phyloP scores from a whole-genome alignment of 1,140 invertebrate genomes.

The Euschistus heros region DNA sequence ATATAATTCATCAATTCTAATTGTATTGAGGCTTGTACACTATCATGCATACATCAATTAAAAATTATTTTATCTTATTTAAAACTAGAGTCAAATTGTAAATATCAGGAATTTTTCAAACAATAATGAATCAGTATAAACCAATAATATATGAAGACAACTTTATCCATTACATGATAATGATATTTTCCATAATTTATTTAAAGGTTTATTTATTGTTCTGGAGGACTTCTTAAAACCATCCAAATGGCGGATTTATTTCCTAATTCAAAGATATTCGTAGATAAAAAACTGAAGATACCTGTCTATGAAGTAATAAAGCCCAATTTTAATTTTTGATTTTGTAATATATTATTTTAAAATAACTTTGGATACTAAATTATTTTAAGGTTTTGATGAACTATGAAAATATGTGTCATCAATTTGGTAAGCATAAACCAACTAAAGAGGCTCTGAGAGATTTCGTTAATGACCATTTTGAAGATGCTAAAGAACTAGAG shows the following conservation, averaged over 20 bases:
- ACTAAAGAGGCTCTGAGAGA: neutral
- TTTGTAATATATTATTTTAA: too few relatives aligned
- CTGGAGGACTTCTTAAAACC: neutral
- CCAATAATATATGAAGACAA: too few relatives aligned
- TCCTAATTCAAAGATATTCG: neutral
- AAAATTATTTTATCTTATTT: too few relatives aligned
- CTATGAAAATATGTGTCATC: neutral
- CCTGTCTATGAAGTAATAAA: neutral
- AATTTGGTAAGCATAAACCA: neutral
- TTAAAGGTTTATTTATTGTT: constrained; percentile 1
- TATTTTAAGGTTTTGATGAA: constrained; percentile 1
- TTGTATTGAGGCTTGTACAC: too few relatives aligned
- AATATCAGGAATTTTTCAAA: too few relatives aligned
- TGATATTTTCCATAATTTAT: neutral
- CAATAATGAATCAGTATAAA: too few relatives aligned
- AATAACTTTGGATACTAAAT: neutral
- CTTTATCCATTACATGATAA: too few relatives aligned
- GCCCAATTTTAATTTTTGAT: too few relatives aligned
- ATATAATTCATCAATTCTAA: too few relatives aligned
- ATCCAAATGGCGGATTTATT: neutral
- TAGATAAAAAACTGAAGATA: neutral
- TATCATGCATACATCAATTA: too few relatives aligned
- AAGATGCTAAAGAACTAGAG: neutral
- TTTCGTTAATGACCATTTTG: neutral
- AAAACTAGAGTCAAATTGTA: too few relatives aligned